Conservation (phyloP, 2,113 vertebrate species). For the Marmota monax region DNA sequence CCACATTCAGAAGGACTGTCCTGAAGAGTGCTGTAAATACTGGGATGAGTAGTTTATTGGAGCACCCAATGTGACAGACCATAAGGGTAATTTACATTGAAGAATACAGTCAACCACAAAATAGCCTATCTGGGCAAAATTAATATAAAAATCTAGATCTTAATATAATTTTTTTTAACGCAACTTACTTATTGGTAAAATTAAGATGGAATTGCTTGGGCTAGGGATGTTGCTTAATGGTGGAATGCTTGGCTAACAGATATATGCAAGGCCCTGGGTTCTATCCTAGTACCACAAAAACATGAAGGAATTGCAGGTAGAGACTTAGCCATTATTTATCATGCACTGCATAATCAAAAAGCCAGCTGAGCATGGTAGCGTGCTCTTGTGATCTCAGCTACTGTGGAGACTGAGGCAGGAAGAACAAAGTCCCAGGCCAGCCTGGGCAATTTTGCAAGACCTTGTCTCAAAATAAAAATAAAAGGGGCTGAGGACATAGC, state of each 20-base stretch:
- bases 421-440: not conserved
- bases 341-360: not conserved
- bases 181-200: not conserved
- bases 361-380: not conserved
- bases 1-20: not conserved
- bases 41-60: not conserved
- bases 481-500: no score
- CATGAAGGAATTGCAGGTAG: accelerated
- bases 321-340: slow-evolving; percentile 46
- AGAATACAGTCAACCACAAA: not conserved
- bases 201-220: not conserved
- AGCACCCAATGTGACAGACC: not conserved
- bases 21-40: not conserved
- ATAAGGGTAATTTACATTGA: not conserved
- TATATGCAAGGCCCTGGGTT: no score
- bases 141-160: slow-evolving; percentile 44
- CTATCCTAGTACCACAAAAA: no score
- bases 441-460: not conserved
- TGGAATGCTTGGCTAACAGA: no score
- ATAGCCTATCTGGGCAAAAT: not conserved
- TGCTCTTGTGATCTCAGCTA: no score
- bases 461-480: not conserved
- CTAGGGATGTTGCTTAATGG: no score
- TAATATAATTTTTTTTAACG: not conserved
- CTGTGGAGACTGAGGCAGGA: not conserved